A percentile compares a stretch with the other conserved stretches of the same genome.
These are phyloP conservation scores for Trichogramma dendrolimi DNA, from an alignment of 2,888 invertebrate genomes.

Conservation along the genomic window DNA sequence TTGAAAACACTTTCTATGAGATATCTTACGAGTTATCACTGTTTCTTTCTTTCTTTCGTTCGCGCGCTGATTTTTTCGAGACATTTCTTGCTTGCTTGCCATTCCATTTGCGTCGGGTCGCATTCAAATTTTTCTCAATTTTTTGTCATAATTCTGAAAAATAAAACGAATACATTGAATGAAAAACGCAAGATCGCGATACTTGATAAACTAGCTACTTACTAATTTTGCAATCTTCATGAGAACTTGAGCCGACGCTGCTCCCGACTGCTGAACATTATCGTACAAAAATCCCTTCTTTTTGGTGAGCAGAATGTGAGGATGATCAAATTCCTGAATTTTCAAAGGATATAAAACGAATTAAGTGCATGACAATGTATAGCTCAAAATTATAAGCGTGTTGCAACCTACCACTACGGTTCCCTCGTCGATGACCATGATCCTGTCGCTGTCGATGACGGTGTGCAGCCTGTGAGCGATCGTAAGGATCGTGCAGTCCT, in stretches of 20 bases:
- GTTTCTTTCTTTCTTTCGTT: too few species aligned
- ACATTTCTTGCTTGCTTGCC: too few species aligned
- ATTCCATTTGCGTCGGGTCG: too few species aligned
- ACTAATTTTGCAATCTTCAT: constrained; percentile 48
- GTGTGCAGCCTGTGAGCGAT: constrained; percentile 61
- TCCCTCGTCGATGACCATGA: constrained; percentile 58
- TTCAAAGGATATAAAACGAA: neutral
- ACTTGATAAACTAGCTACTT: constrained; percentile 7
- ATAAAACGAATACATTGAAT: neutral
- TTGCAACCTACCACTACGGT: constrained; percentile 41
- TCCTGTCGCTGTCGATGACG: constrained; percentile 60
- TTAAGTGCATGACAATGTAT: neutral
- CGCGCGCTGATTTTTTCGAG: too few species aligned
- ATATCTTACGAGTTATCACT: too few species aligned
- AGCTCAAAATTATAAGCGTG: neutral
- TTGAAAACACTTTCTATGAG: too few species aligned
- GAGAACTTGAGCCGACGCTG: constrained; percentile 46
- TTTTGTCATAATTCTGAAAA: constrained; percentile 19
- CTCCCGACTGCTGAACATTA: constrained; percentile 68
- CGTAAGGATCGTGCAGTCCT: constrained; percentile 57
- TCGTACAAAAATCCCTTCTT: constrained; percentile 61
- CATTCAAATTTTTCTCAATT: constrained; percentile 7
- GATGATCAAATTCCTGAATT: constrained; percentile 69
- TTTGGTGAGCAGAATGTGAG: constrained; percentile 63
- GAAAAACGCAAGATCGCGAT: neutral